Evolutionary conservation across 2,113 vertebrate species (phyloP).

Genomic region (Nothobranchius furzeri): DNA sequence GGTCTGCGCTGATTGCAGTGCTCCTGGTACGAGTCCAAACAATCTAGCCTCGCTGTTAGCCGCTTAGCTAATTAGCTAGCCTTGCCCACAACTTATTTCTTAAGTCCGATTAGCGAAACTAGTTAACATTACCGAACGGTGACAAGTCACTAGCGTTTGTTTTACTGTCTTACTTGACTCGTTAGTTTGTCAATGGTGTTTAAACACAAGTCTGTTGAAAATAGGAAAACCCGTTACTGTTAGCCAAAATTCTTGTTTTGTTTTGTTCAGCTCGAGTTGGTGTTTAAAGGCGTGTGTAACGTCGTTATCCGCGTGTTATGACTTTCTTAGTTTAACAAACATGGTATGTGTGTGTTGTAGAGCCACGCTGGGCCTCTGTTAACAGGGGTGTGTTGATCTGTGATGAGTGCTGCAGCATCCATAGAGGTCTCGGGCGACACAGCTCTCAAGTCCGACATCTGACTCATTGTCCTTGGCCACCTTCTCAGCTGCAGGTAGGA

Average conservation of each 20-base stretch:
- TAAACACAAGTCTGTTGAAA: not conserved
- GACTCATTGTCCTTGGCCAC: slow-evolving; percentile 91
- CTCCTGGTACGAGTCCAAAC: slow-evolving; percentile 82
- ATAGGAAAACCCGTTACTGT: not conserved
- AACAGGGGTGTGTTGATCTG: slow-evolving; percentile 95
- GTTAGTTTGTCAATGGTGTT: not conserved
- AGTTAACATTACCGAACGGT: slow-evolving; percentile 2
- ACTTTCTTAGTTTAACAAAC: not conserved
- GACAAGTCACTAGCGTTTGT: not conserved
- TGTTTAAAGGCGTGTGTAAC: not conserved
- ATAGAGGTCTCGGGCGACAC: slow-evolving; percentile 94
- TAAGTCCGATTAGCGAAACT: slow-evolving; percentile 29
- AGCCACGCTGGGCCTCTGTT: slow-evolving; percentile 95
- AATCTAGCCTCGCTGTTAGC: slow-evolving; percentile 55
- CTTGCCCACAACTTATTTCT: slow-evolving; percentile 11
- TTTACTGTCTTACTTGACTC: not conserved
- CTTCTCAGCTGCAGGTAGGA: slow-evolving; percentile 91
- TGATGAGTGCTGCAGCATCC: slow-evolving; percentile 97
- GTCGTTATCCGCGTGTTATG: not conserved
- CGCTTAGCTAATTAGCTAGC: slow-evolving; percentile 45
- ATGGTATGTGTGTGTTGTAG: slow-evolving; percentile 65
- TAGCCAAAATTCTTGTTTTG: not conserved
- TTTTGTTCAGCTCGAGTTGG: not conserved
- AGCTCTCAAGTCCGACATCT: slow-evolving; percentile 98
- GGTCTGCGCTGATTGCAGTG: slow-evolving; percentile 94